Percentiles rank a stretch among this genome's conserved stretches.
These are phyloP conservation scores for Diplogasteroides magnus DNA, from an alignment of 1,140 invertebrate species.

Conservation along the genomic window DNA sequence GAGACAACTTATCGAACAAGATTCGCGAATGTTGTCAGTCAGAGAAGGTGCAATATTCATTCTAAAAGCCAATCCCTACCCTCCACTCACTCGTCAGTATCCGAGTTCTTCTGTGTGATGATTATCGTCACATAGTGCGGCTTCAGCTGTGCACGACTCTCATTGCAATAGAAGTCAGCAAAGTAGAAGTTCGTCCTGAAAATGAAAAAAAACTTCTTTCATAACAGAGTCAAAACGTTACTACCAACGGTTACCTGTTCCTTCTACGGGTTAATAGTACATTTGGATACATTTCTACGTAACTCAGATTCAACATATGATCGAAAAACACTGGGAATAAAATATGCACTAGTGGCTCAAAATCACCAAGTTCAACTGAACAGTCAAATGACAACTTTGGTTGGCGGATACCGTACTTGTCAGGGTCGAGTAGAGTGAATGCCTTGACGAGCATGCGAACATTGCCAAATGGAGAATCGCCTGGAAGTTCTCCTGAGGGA, in stretches of 20 bases:
- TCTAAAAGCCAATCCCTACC: no score
- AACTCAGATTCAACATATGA: slow-evolving; percentile 3
- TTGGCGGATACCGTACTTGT: not conserved
- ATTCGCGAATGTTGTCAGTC: no score
- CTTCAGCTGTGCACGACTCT: slow-evolving; percentile 9
- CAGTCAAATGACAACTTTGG: no score
- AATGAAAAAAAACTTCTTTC: not conserved
- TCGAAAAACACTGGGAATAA: slow-evolving; percentile 16
- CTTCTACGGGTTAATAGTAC: no score
- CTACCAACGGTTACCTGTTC: no score
- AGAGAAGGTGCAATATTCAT: no score
- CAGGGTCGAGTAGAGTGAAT: not conserved
- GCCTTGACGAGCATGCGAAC: slow-evolving; percentile 30
- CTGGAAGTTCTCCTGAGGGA: slow-evolving; percentile 25
- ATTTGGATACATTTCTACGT: not conserved
- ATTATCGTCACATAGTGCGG: slow-evolving; percentile 36
- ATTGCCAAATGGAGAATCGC: slow-evolving; percentile 32
- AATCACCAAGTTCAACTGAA: slow-evolving; percentile 3
- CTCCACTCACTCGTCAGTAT: slow-evolving; percentile 20
- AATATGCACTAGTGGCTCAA: not conserved
- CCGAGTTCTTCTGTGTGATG: slow-evolving; percentile 26
- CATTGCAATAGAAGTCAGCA: slow-evolving; percentile 38
- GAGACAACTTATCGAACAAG: no score
- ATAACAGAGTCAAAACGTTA: no score
- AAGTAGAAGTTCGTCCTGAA: slow-evolving; percentile 31